Conservation (phyloP, 2,797 vertebrate species). For the Rhynchonycteris naso region DNA sequence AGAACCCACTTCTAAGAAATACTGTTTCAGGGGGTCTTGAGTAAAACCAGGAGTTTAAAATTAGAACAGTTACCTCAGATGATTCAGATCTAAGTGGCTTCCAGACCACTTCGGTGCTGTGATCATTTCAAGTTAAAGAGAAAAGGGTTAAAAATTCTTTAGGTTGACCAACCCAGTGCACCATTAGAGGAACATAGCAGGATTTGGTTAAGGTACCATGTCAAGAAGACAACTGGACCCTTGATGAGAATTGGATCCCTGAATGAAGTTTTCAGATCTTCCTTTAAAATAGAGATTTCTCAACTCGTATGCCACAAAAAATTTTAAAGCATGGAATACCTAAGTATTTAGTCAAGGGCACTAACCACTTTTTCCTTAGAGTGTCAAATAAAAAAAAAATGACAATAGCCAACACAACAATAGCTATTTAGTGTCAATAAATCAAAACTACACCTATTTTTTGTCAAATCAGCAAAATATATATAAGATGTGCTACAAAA, state of each 20-base stretch:
- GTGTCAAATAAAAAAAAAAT: too few relatives aligned
- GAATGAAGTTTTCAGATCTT: not conserved
- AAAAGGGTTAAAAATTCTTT: not conserved
- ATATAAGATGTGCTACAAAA: too few relatives aligned
- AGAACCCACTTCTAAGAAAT: not conserved
- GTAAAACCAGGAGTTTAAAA: not conserved
- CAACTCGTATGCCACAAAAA: too few relatives aligned
- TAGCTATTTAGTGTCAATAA: too few relatives aligned
- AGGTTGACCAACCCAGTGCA: not conserved
- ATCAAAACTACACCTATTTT: too few relatives aligned
- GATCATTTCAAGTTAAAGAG: not conserved
- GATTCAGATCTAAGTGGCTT: not conserved
- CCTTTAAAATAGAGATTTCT: not conserved
- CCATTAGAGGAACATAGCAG: not conserved
- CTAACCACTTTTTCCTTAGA: too few relatives aligned
- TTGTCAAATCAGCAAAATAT: too few relatives aligned
- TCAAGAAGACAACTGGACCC: not conserved
- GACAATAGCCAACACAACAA: too few relatives aligned
- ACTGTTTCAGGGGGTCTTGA: not conserved
- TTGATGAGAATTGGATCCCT: not conserved
- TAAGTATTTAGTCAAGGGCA: too few relatives aligned
- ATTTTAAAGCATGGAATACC: too few relatives aligned
- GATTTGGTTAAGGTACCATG: not conserved
- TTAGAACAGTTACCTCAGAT: not conserved
- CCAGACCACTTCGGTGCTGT: not conserved